These are phyloP conservation scores for Trimorus sp. DNA, from an alignment of 2,888 invertebrate genomes.

Conservation along the genomic window DNA sequence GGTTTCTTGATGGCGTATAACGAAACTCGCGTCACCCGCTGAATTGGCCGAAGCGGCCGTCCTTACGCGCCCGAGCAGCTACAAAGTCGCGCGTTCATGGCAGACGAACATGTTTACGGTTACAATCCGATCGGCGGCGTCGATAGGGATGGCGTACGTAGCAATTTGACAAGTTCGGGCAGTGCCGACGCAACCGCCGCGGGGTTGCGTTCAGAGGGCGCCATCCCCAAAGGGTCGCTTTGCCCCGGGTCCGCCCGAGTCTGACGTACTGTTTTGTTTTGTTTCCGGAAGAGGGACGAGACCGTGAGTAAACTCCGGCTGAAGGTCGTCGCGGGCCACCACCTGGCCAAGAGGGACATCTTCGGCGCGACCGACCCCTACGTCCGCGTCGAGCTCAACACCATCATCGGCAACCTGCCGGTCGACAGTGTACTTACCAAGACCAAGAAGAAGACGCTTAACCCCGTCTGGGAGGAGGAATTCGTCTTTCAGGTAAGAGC, in stretches of 20 bases:
- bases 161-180: conserved; percentile 74
- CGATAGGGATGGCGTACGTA: conserved; percentile 80
- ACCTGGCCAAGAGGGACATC: conserved; percentile 98
- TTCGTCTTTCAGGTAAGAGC: conserved; percentile 94
- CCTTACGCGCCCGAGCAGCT: conserved; percentile 61
- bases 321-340: conserved; percentile 92
- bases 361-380: conserved; percentile 99
- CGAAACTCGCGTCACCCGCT: conserved; percentile 74
- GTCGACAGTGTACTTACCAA: conserved; percentile 97
- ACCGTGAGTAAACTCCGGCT: conserved; percentile 91
- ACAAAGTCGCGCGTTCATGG: conserved; percentile 78
- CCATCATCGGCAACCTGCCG: conserved; percentile 91
- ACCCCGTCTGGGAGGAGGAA: conserved; percentile 99
- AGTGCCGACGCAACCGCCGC: too few relatives aligned
- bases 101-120: conserved; percentile 81
- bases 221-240: too few relatives aligned
- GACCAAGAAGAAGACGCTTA: conserved; percentile 98
- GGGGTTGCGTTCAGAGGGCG: too few relatives aligned
- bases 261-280: conserved; percentile 42
- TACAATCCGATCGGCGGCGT: conserved; percentile 79
- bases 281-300: conserved; percentile 87
- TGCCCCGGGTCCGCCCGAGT: background rate
- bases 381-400: conserved; percentile 94
- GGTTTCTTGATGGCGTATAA: conserved; percentile 75
- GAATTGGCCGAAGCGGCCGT: conserved; percentile 69